Base-by-base conservation (phyloP, 2,113 vertebrate species). In the Microtus richardsoni region DNA sequence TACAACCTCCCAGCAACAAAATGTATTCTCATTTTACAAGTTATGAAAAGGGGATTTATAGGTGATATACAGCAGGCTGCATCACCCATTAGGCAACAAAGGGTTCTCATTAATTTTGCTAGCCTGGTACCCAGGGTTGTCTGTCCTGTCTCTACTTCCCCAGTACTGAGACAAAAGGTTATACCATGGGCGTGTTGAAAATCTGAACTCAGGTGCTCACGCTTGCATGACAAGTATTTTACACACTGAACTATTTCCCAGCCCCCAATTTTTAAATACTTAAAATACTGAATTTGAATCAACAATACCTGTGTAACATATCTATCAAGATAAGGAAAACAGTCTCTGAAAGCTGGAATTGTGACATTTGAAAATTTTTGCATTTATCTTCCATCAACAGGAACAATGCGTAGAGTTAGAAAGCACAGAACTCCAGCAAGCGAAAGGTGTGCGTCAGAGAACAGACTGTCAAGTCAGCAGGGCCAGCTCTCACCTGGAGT, bases 1-100 rank as follows among this genome's bases (percentile, higher is more conserved):
- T 39, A 93, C 0, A 3, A 78, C 7, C 4, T 41, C 5, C 4
- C 4, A 39, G 39, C 33, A 19, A 83, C 68, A 71, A 9, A 33
- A 71, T 62, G 19, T 74, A n/a, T 87, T 89, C 91, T 83, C 3
- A 68, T 79, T 95, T 74, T 78, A 58, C 10, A 89, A 83, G 88
- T 58, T 14, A 90, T 7, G 64, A 70, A 68, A 87, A 74, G 30
- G n/a, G 89, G 14, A 89, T 60, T 62, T 93, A 80, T 52, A 71
- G 52, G 28, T 78, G 22, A 16, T 87, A 68, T 30, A 19, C 3
- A 75, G 16, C 5, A 17, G 60, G 17, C 4, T n/a, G 44, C 77
- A 30, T 22, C n/a, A 47, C 62, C 21, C 41, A 66, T n/a, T 28
- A 89, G 39, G 4, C 36, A 49, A 44, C 1, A 7, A 21, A 33